Evolutionary conservation across 2,113 vertebrate species (phyloP).

Genomic region (Corythoichthys haematopterus): DNA sequence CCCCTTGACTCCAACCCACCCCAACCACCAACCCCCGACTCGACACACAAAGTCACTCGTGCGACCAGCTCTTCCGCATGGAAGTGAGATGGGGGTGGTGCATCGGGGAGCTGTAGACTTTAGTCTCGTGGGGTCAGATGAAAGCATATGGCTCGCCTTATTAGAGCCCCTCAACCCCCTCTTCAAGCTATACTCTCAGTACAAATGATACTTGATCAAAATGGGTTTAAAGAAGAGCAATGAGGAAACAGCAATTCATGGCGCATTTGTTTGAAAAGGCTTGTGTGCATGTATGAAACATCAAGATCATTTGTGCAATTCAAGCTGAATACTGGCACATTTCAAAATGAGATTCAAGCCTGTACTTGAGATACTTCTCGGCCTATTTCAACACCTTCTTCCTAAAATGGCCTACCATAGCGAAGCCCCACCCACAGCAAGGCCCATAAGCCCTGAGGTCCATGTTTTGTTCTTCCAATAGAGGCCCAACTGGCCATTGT

Average conservation of each 20-base stretch:
- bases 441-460: constrained; percentile 53
- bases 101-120: constrained; percentile 50
- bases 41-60: constrained; percentile 56
- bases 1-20: not conserved
- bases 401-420: constrained; percentile 51
- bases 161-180: constrained; percentile 13
- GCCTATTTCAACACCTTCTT: constrained; percentile 33
- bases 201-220: constrained; percentile 24
- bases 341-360: constrained; percentile 11
- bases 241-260: constrained; percentile 8
- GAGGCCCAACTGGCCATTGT: constrained; percentile 62
- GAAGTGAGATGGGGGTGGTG: constrained; percentile 61
- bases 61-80: constrained; percentile 54
- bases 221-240: constrained; percentile 3
- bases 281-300: not conserved
- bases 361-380: constrained; percentile 26
- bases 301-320: not conserved
- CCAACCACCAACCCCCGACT: constrained; percentile 39
- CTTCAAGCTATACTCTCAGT: constrained; percentile 9
- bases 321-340: not conserved
- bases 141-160: constrained; percentile 48
- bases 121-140: constrained; percentile 65
- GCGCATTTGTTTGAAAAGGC: not conserved
- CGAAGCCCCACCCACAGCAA: constrained; percentile 59
- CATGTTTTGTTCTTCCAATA: constrained; percentile 66